Base-by-base conservation (phyloP, 2,113 vertebrate genomes). In the Antennarius striatus region DNA sequence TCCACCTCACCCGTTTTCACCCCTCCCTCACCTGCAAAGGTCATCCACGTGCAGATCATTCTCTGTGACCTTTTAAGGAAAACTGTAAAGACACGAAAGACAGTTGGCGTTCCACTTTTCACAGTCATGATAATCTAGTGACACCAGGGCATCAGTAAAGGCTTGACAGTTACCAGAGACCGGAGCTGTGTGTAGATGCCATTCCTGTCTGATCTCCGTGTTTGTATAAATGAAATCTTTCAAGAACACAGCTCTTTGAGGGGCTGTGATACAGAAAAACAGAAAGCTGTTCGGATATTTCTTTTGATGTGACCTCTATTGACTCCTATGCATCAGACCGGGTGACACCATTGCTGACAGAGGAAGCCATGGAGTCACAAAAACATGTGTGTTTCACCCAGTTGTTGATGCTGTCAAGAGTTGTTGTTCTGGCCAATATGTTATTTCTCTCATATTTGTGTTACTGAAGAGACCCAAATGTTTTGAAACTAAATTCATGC, bases 261-360 rank as follows among this genome's bases (percentile, higher is more conserved):
- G 22, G 56, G 43, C 56, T 10, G 1, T 5, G 59, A 71, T 59
- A 63, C 61, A 78, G 53, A 22, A 74, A 79, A 75, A 77, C 83
- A 76, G 60, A 84, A 77, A 84, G 84, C 86, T 81, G 57, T 71
- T 65, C 22, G 53, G 84, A 83, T 68, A 81, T 69, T 81, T 66
- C 75, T 87, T 85, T 73, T 53, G 0, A n/a, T 15, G 45, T 66
- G 78, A 83, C 88, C 89, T 85, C 55, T 68, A 71, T 70, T 92
- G 93, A 95, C 95, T 94, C 93, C 92, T 83, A 95, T 97, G 94
- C 93, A 96, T 98, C 96, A 98, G 92, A 93, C 92, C 91, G 91
- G 87, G 81, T 93, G 94, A 95, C 94, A 95, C 88, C 87, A 87
- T 83, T 79, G 92, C 92, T 77, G 82, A 94, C 93, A 93, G 92